A percentile compares a stretch with the other conserved stretches of the same genome.
Evolutionary conservation across 2,113 vertebrate species (phyloP).

Genomic region (Hippocampus comes): DNA sequence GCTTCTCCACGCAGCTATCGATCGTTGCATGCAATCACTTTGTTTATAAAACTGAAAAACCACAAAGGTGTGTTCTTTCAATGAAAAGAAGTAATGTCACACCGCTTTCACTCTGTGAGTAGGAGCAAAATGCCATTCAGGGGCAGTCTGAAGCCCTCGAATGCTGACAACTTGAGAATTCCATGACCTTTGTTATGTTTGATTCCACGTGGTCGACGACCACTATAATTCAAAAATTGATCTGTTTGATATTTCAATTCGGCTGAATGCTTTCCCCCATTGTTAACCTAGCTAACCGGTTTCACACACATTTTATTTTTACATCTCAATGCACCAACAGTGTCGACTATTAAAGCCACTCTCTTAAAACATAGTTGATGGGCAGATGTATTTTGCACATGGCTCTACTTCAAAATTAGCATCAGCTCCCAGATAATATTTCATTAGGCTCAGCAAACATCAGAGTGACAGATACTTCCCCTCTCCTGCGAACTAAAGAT

Average conservation of each 20-base stretch:
- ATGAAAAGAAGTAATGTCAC: too few relatives aligned
- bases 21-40: too few relatives aligned
- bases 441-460: slow-evolving; percentile 47
- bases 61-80: too few relatives aligned
- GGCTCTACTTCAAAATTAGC: slow-evolving; percentile 46
- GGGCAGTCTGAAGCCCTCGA: too few relatives aligned
- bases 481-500: slow-evolving; percentile 47
- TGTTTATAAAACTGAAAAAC: too few relatives aligned
- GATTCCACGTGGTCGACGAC: too few relatives aligned
- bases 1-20: too few relatives aligned
- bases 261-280: neutral
- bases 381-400: slow-evolving; percentile 22
- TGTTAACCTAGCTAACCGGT: neutral
- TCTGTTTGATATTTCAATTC: neutral
- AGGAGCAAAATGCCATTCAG: too few relatives aligned
- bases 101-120: too few relatives aligned
- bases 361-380: neutral
- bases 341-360: neutral
- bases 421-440: slow-evolving; percentile 62
- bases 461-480: slow-evolving; percentile 55
- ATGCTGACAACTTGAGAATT: too few relatives aligned
- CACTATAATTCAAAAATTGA: too few relatives aligned
- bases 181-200: too few relatives aligned
- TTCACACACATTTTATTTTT: neutral
- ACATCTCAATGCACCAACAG: neutral